Percentiles rank a stretch among this genome's conserved stretches.
Conservation (phyloP, 2,797 vertebrate genomes). For the Ataeniobius toweri region DNA sequence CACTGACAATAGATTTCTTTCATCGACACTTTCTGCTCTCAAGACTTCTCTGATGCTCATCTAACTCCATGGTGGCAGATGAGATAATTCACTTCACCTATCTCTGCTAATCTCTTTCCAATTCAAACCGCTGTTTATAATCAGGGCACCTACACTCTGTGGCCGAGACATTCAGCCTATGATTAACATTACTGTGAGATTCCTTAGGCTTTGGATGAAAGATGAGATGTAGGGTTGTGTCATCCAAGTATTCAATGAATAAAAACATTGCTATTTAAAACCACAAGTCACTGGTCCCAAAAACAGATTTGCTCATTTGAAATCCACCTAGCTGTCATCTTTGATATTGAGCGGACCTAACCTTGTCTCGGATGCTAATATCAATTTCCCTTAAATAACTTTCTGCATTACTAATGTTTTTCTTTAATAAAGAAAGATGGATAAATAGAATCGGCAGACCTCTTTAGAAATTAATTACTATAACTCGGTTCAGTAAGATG, state of each 20-base stretch:
- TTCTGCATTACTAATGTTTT: slow-evolving; percentile 44
- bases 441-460: slow-evolving; percentile 58
- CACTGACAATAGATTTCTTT: slow-evolving; percentile 35
- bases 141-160: slow-evolving; percentile 33
- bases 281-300: slow-evolving; percentile 36
- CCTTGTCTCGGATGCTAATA: slow-evolving; percentile 34
- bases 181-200: slow-evolving; percentile 50
- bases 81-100: slow-evolving; percentile 40
- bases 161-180: slow-evolving; percentile 46
- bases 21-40: slow-evolving; percentile 26
- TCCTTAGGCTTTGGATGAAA: slow-evolving; percentile 55
- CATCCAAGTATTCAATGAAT: slow-evolving; percentile 50
- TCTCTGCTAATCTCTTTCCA: slow-evolving; percentile 15
- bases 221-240: slow-evolving; percentile 47
- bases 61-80: slow-evolving; percentile 52
- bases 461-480: slow-evolving; percentile 51
- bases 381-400: slow-evolving; percentile 38
- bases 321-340: slow-evolving; percentile 46
- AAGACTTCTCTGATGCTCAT: slow-evolving; percentile 36
- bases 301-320: slow-evolving; percentile 41
- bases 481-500: slow-evolving; percentile 51
- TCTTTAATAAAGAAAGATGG: slow-evolving; percentile 40
- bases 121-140: slow-evolving; percentile 43
- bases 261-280: slow-evolving; percentile 43
- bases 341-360: slow-evolving; percentile 39